phyloP scores from a whole-genome alignment of 2,113 vertebrate species.

The Vimba vimba region DNA sequence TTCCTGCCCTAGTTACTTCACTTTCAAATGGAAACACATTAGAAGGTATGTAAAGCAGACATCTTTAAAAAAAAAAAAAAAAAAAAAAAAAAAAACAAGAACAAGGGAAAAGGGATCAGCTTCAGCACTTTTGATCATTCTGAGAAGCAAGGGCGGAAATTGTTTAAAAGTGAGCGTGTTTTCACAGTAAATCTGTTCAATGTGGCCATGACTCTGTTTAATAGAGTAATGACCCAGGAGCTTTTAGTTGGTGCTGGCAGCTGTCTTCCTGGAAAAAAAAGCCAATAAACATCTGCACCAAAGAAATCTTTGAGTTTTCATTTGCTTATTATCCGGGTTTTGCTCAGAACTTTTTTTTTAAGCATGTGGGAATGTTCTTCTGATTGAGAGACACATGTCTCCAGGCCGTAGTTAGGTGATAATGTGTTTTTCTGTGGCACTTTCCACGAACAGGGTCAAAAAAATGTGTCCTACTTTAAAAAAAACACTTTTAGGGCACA shows the following conservation, averaged over 20 bases:
- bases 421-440: constrained; percentile 19
- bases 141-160: constrained; percentile 57
- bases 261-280: constrained; percentile 54
- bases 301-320: constrained; percentile 62
- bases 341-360: constrained; percentile 12
- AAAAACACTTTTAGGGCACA: background rate
- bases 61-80: constrained; percentile 63
- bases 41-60: constrained; percentile 61
- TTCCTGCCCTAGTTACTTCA: constrained; percentile 63
- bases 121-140: constrained; percentile 69
- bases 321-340: constrained; percentile 52
- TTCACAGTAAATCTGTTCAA: constrained; percentile 64
- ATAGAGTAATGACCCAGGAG: constrained; percentile 61
- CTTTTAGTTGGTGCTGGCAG: constrained; percentile 47
- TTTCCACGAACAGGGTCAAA: background rate
- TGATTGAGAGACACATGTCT: constrained; percentile 10
- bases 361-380: constrained; percentile 13
- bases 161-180: constrained; percentile 61
- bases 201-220: constrained; percentile 60
- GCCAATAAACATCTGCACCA: constrained; percentile 60
- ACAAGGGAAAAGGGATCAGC: constrained; percentile 50
- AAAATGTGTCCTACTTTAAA: background rate
- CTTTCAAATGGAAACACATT: constrained; percentile 72
- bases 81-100: constrained; percentile 36
- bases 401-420: constrained; percentile 12